Evolutionary conservation across 2,888 invertebrate species (phyloP).

Genomic region (Himalopsyche kuldschensis): DNA sequence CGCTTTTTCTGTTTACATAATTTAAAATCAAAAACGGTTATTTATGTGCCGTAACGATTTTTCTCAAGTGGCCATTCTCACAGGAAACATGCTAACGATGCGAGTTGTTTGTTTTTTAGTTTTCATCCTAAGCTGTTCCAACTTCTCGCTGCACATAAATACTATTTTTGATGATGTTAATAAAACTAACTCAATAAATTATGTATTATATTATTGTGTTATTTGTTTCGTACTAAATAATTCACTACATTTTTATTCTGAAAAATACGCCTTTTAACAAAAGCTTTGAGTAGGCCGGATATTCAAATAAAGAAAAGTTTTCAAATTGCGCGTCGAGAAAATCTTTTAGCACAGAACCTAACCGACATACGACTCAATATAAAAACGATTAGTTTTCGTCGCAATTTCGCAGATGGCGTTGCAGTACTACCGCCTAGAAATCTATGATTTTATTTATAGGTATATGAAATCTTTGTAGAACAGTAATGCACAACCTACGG

Average conservation of each 20-base stretch:
- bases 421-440: background rate
- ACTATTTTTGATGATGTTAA: background rate
- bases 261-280: no score
- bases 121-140: background rate
- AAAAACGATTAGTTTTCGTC: background rate
- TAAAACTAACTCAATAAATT: no score
- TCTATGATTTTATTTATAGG: no score
- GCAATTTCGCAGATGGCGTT: background rate
- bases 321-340: background rate
- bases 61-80: background rate
- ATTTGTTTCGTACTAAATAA: no score
- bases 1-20: background rate
- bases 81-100: slow-evolving; percentile 10
- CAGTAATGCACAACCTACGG: no score
- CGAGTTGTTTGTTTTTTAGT: slow-evolving; percentile 8
- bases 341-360: background rate
- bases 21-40: background rate
- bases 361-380: background rate
- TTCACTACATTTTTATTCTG: no score
- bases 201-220: no score
- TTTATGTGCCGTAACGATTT: background rate
- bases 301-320: background rate
- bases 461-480: no score
- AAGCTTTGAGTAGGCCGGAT: background rate
- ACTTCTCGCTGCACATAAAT: background rate